Evolutionary conservation across 2,113 vertebrate species (phyloP).

Genomic region (Myocastor coypus): DNA sequence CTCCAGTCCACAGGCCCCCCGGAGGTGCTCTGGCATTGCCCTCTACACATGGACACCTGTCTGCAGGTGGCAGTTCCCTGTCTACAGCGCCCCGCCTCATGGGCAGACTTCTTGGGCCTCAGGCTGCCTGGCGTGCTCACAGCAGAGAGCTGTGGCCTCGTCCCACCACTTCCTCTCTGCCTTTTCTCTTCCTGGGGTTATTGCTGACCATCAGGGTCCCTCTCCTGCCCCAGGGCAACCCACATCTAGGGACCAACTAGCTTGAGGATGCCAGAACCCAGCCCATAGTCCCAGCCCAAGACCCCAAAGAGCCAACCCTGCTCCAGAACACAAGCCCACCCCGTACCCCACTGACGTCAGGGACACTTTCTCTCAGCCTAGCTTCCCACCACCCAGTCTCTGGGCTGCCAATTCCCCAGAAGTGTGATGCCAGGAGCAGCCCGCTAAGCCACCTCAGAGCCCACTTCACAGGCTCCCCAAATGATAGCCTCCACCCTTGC

Average conservation of each 20-base stretch:
- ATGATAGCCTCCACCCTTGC: accelerated
- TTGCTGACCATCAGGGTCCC: accelerated
- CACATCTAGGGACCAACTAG: too few relatives aligned
- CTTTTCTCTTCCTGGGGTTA: accelerated
- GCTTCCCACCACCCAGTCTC: not conserved
- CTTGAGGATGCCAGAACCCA: not conserved
- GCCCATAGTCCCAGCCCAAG: not conserved
- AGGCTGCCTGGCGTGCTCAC: accelerated
- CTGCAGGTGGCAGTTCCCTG: not conserved
- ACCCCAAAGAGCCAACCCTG: not conserved
- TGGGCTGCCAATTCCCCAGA: not conserved
- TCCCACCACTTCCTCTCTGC: accelerated
- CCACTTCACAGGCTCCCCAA: not conserved
- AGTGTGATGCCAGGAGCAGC: too few relatives aligned
- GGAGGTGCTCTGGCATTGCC: accelerated
- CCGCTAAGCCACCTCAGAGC: too few relatives aligned
- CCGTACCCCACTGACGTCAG: accelerated
- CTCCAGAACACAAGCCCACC: not conserved
- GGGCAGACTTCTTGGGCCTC: accelerated
- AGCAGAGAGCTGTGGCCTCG: too few relatives aligned
- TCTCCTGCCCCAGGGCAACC: not conserved
- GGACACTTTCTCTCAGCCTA: not conserved
- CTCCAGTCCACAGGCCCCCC: not conserved
- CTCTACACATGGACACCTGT: not conserved
- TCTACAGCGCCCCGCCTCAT: accelerated